Base-by-base conservation (phyloP, 2,113 vertebrate genomes). In the Aspidoscelis tigris region DNA sequence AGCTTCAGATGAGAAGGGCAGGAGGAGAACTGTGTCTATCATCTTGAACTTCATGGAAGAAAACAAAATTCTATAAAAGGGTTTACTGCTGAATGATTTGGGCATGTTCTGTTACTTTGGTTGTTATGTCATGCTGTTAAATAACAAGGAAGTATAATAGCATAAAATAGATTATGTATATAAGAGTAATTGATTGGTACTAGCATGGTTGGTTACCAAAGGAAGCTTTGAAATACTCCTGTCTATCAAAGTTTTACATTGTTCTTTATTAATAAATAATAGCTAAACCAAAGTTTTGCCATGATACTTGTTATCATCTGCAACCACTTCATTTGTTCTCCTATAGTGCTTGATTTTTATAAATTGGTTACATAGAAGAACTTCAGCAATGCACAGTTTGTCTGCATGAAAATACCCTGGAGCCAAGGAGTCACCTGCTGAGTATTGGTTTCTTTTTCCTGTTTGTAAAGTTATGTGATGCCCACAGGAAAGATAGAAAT, bases 281-380 rank as follows among this genome's bases (percentile, higher is more conserved):
- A 66, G 8, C 39, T 65, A 66, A 66, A 68, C 68, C 24, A 47
- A n/a, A n/a, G 22, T 50, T 43, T 18, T 26, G 33, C 12, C 14
- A 12, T 64, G 24, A 47, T 58, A 26, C 33, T 65, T 65, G 18
- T 50, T n/a, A 47, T 44, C 39, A 73, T 26, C 70, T 58, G 26
- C 44, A 43, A 39, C 22, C 64, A 41, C 21, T 16, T 81, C 58
- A 44, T 22, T 80, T 50, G n/a, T 80, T 47, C 16, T 68, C 65
- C 47, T 80, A 24, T 26, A 69, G 24, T 82, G 53, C 80, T 82
- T 82, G 55, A 44, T 74, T 82, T 79, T 44, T 55, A n/a, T 41
- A 3, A 41, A 33, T 22, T 61, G 33, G 26, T 18, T 16, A 76
- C 5, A 76, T 76, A 61, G 26, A 61, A 64, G 21, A 70, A 71